Percentiles rank a stretch among this genome's conserved stretches.
These are phyloP conservation scores for Pemphigus obesinymphae DNA, from an alignment of 1,140 invertebrate genomes.

Conservation along the genomic window DNA sequence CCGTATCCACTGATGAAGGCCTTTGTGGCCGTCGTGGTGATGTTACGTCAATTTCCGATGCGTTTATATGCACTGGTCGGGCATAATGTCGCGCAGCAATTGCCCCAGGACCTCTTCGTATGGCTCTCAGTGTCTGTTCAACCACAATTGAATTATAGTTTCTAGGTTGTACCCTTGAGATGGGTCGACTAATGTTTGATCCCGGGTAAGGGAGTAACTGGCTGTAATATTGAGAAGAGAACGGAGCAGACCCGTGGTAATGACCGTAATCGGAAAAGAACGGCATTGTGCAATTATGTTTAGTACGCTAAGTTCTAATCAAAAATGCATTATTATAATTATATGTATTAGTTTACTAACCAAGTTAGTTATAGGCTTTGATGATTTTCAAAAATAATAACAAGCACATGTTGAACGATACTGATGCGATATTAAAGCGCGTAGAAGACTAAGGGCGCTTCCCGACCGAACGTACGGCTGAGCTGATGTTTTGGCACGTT, in stretches of 20 bases:
- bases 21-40: constrained; percentile 53
- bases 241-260: constrained; percentile 18
- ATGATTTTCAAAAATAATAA: constrained; percentile 37
- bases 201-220: constrained; percentile 4
- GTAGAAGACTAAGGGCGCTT: constrained; percentile 11
- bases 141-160: constrained; percentile 4
- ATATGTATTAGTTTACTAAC: constrained; percentile 4
- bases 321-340: constrained; percentile 36
- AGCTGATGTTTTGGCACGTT: constrained; percentile 28
- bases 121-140: constrained; percentile 19
- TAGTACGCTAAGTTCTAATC: constrained; percentile 8
- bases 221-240: constrained; percentile 42
- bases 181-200: neutral
- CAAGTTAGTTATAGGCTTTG: neutral
- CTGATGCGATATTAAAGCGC: constrained; percentile 14
- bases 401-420: constrained; percentile 22
- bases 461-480: constrained; percentile 6
- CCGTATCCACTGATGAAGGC: neutral
- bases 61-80: constrained; percentile 66
- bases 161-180: neutral
- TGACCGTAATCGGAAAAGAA: constrained; percentile 43
- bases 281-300: constrained; percentile 41
- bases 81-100: constrained; percentile 47
- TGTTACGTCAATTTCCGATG: constrained; percentile 72
- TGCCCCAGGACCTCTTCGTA: constrained; percentile 24